Base-by-base conservation (phyloP, 2,888 invertebrate species). In the Archips xylosteana region DNA sequence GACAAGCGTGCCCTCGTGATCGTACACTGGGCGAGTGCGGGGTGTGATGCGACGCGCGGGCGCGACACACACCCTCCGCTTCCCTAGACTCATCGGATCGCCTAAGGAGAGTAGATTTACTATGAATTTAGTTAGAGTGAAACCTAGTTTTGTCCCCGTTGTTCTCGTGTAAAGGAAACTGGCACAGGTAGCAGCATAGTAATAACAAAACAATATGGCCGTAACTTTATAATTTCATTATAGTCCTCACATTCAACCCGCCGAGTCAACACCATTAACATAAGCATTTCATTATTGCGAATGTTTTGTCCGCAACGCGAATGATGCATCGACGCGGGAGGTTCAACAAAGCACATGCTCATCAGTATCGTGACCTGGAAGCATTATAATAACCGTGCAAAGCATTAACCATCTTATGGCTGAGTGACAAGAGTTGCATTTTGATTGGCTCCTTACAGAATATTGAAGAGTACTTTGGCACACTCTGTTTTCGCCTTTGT, bases 321-420 rank as follows among this genome's bases (percentile, higher is more conserved):
- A 79, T 81, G 80, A 85, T 83, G 82, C 83, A 77, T 76, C 85
- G 80, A 82, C 81, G 87, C 86, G 87, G 87, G 86, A 85, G 87
- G 82, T 79, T 81, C 75, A 80, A 85, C 85, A 84, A 84, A 82
- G 83, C 85, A 84, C 81, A 82, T 86, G 82, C 83, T 84, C 84
- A 77, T 79, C 77, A 80, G 85, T 82, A 75, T 85, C 83, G 82
- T 87, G 87, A 87, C 85, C 84, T 83, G 79, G 60, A 78, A 78
- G 75, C 71, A 78, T 78, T 77, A 80, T 75, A 71, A 64, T 70
- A 61, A 54, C 60, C 51, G 71, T 54, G 67, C 77, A 79, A 71
- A 61, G 75, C 57, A 81, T 76, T 80, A 68, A 45, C 65, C 69
- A 68, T 74, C 76, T 79, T 79, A 79, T 76, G 4, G 10, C 8